These are phyloP conservation scores for Siniperca scherzeri DNA, from an alignment of 2,797 vertebrate genomes.

Conservation along the genomic window DNA sequence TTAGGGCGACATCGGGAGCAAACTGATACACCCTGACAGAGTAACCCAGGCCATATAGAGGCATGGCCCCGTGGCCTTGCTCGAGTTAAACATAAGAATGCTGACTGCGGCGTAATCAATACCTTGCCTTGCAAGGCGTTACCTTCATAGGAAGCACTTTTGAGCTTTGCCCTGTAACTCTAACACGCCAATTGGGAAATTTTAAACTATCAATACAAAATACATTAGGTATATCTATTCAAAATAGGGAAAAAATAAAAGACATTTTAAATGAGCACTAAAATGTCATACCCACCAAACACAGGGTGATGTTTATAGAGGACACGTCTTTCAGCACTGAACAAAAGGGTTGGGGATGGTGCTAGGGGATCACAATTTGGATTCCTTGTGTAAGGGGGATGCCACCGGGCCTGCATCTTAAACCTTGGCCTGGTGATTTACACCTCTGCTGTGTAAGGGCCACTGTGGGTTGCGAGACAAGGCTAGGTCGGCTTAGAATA, in stretches of 20 bases:
- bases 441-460: conserved; percentile 36
- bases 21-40: conserved; percentile 76
- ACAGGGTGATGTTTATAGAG: background rate
- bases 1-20: conserved; percentile 54
- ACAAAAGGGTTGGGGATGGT: conserved; percentile 9
- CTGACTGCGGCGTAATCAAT: conserved; percentile 79
- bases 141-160: background rate
- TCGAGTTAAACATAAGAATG: conserved; percentile 71
- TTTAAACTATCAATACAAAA: background rate
- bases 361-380: conserved; percentile 8
- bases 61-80: conserved; percentile 32
- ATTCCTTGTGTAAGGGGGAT: conserved; percentile 51
- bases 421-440: conserved; percentile 58
- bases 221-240: background rate
- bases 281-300: background rate
- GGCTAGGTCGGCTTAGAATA: conserved; percentile 75
- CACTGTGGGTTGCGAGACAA: conserved; percentile 51
- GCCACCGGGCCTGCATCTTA: conserved; percentile 40
- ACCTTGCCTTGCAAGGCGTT: conserved; percentile 37
- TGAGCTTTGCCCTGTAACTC: background rate
- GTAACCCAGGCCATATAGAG: conserved; percentile 77
- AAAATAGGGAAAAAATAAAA: background rate
- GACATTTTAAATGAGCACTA: background rate
- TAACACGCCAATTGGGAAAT: background rate
- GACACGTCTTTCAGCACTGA: conserved; percentile 22